Percentiles rank a stretch among this genome's conserved stretches.
These are phyloP conservation scores for Podargus strigoides DNA, from an alignment of 2,797 vertebrate genomes.

Conservation along the genomic window DNA sequence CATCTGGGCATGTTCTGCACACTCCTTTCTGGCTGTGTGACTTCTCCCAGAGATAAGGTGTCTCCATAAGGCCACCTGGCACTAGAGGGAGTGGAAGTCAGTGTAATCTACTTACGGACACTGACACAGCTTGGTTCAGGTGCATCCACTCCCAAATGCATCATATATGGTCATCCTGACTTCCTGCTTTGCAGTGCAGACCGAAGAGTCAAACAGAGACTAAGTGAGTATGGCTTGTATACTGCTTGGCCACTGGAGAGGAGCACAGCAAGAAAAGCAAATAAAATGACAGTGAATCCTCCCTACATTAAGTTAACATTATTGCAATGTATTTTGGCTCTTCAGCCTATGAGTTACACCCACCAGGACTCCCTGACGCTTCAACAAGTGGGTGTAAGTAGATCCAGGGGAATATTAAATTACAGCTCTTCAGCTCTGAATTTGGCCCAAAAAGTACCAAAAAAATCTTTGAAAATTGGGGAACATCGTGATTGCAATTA, in stretches of 20 bases:
- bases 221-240: neutral
- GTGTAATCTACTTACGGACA: neutral
- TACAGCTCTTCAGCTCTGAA: neutral
- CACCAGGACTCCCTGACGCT: neutral
- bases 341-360: slow-evolving; percentile 10
- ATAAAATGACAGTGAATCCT: neutral
- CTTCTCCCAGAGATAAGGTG: neutral
- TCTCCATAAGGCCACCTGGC: neutral
- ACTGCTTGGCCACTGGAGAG: neutral
- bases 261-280: neutral
- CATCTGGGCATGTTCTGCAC: neutral
- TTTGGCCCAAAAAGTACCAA: slow-evolving; percentile 1
- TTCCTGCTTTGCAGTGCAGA: neutral
- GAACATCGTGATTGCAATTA: neutral
- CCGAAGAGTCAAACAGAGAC: neutral
- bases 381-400: slow-evolving; percentile 49
- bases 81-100: neutral
- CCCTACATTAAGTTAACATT: neutral
- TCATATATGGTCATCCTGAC: neutral
- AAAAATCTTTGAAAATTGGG: neutral
- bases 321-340: slow-evolving; percentile 26
- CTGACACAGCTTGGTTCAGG: neutral
- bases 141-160: neutral
- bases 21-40: neutral
- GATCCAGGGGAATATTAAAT: slow-evolving; percentile 17